These are phyloP conservation scores for Zonitis immaculata DNA, from an alignment of 2,888 invertebrate species.

Conservation along the genomic window DNA sequence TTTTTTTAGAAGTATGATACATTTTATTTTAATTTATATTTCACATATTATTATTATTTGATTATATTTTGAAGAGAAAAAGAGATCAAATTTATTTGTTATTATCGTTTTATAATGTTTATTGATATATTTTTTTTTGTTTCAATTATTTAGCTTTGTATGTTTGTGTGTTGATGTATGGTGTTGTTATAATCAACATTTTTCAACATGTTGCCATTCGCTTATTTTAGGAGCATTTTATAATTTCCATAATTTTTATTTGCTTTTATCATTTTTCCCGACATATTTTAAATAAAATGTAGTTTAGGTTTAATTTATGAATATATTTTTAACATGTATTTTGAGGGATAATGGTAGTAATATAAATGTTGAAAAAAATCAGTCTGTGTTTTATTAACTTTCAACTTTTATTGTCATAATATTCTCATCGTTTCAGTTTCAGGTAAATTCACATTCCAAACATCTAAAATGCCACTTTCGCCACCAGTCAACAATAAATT, in stretches of 20 bases:
- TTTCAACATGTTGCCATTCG: slow-evolving; percentile 15
- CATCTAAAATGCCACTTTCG: slow-evolving; percentile 62
- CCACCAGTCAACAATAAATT: slow-evolving; percentile 66
- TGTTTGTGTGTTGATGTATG: slow-evolving; percentile 21
- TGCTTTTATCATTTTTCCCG: slow-evolving; percentile 7
- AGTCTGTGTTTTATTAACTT: background rate
- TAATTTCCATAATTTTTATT: slow-evolving; percentile 9
- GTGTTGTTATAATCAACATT: background rate
- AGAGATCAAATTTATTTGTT: too few relatives aligned
- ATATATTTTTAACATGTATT: slow-evolving; percentile 15
- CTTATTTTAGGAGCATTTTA: too few relatives aligned
- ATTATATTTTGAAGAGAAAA: background rate
- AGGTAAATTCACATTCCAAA: slow-evolving; percentile 53
- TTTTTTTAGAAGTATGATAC: too few relatives aligned
- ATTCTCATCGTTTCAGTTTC: background rate
- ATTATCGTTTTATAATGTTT: slow-evolving; percentile 12
- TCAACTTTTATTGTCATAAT: background rate
- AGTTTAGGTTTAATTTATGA: slow-evolving; percentile 14
- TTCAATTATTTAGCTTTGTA: slow-evolving; percentile 17
- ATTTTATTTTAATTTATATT: background rate
- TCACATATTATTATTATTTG: background rate
- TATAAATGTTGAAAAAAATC: slow-evolving; percentile 25
- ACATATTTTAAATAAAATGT: slow-evolving; percentile 10
- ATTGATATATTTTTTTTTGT: slow-evolving; percentile 7
- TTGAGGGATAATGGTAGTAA: slow-evolving; percentile 23